phyloP scores from a whole-genome alignment of 92 coral and sea anemone species.

The Epizoanthus scotinus region DNA sequence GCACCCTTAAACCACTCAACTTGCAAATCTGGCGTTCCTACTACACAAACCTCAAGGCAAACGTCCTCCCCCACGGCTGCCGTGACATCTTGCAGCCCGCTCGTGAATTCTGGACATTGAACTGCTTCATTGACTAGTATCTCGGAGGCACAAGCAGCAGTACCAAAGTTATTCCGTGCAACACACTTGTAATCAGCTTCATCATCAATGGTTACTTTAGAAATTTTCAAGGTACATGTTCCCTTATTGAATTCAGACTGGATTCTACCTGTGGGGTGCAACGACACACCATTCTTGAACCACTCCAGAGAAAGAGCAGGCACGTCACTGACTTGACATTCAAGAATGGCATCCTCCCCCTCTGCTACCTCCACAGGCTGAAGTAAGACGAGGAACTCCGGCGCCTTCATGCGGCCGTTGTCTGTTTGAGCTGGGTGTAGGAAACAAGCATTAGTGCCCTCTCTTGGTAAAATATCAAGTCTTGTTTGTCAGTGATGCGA shows the following conservation, averaged over 20 bases:
- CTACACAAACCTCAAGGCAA: slow-evolving; percentile 59
- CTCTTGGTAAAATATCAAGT: slow-evolving; percentile 7
- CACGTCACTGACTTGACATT: slow-evolving; percentile 69
- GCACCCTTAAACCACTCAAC: slow-evolving; percentile 83
- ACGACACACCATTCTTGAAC: slow-evolving; percentile 84
- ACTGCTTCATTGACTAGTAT: slow-evolving; percentile 74
- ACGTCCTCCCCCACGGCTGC: slow-evolving; percentile 70
- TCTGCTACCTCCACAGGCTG: slow-evolving; percentile 72
- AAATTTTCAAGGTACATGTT: slow-evolving; percentile 59
- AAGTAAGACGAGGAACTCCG: slow-evolving; percentile 70
- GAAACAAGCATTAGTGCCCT: slow-evolving; percentile 43
- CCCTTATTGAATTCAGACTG: slow-evolving; percentile 54
- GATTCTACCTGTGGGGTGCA: slow-evolving; percentile 63
- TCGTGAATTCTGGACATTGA: slow-evolving; percentile 61
- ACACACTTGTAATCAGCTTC: slow-evolving; percentile 91
- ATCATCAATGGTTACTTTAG: slow-evolving; percentile 64
- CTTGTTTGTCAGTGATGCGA: slow-evolving; percentile 20
- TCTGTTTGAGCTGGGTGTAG: slow-evolving; percentile 39
- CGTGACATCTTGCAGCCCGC: slow-evolving; percentile 63
- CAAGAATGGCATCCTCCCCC: slow-evolving; percentile 71
- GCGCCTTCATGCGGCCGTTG: slow-evolving; percentile 49
- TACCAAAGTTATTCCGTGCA: slow-evolving; percentile 83
- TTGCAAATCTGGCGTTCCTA: slow-evolving; percentile 71
- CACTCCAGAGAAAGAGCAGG: slow-evolving; percentile 78
- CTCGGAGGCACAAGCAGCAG: slow-evolving; percentile 82